Percentiles rank a stretch among this genome's conserved stretches.
phyloP scores from a whole-genome alignment of 2,113 vertebrate genomes.

The Datnioides undecimradiatus region DNA sequence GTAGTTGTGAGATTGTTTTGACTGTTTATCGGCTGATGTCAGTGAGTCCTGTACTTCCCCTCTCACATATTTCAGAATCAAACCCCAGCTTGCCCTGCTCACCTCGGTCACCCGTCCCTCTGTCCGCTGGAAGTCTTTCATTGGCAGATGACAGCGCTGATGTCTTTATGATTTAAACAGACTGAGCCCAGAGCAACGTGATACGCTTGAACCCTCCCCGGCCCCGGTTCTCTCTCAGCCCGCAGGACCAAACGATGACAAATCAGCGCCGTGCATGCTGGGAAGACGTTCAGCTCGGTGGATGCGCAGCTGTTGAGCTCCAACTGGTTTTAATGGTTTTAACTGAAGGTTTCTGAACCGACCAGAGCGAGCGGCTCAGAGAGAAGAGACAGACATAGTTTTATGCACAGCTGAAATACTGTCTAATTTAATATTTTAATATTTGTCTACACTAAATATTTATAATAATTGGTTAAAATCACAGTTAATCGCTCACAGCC shows the following conservation, averaged over 20 bases:
- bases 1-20: too few species aligned
- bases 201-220: slow-evolving; percentile 56
- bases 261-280: slow-evolving; percentile 11
- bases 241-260: slow-evolving; percentile 24
- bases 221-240: slow-evolving; percentile 22
- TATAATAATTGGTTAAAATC: too few species aligned
- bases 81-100: neutral
- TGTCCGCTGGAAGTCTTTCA: neutral
- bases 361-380: neutral
- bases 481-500: neutral
- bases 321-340: slow-evolving; percentile 3
- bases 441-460: neutral
- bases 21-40: too few species aligned
- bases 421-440: too few species aligned
- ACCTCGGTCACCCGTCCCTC: neutral
- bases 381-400: neutral
- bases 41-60: neutral
- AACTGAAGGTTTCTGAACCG: neutral
- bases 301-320: slow-evolving; percentile 6
- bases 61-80: neutral
- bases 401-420: neutral
- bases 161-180: slow-evolving; percentile 1
- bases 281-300: slow-evolving; percentile 8
- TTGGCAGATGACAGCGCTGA: slow-evolving; percentile 1
- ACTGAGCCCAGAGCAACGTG: slow-evolving; percentile 13